Percentiles rank a stretch among this genome's conserved stretches.
phyloP scores from a whole-genome alignment of 2,113 vertebrate genomes.

The Sebastes schlegelii region DNA sequence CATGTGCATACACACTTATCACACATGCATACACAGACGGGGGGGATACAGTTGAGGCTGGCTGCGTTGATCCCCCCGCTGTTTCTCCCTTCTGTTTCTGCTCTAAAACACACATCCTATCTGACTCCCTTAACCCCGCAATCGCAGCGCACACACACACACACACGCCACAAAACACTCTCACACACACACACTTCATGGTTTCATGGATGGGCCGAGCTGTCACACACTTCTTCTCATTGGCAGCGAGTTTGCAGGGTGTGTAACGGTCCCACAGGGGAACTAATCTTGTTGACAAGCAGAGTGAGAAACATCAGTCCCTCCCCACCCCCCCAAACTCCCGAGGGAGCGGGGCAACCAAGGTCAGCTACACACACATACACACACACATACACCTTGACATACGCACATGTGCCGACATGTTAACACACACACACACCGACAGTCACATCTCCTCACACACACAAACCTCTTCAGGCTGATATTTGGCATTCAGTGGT shows the following conservation, averaged over 20 bases:
- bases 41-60: constrained; percentile 60
- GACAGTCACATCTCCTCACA: constrained; percentile 19
- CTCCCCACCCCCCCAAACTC: constrained; percentile 11
- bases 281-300: constrained; percentile 79
- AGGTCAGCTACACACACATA: constrained; percentile 57
- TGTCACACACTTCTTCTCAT: constrained; percentile 62
- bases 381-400: constrained; percentile 25
- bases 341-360: constrained; percentile 47
- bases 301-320: constrained; percentile 73
- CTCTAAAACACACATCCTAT: constrained; percentile 73
- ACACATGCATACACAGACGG: constrained; percentile 15
- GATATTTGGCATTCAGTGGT: too few relatives aligned
- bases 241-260: constrained; percentile 64
- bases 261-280: constrained; percentile 69
- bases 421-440: constrained; percentile 25
- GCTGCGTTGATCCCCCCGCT: constrained; percentile 71
- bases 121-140: constrained; percentile 61
- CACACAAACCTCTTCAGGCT: not conserved
- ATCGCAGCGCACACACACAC: constrained; percentile 28
- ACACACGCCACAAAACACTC: constrained; percentile 3
- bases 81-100: constrained; percentile 77
- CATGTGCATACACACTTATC: constrained; percentile 4
- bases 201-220: constrained; percentile 51
- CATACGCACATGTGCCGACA: constrained; percentile 18
- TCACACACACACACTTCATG: constrained; percentile 26